phyloP scores from a whole-genome alignment of 2,888 invertebrate genomes.

The Acanthopleura granulata region DNA sequence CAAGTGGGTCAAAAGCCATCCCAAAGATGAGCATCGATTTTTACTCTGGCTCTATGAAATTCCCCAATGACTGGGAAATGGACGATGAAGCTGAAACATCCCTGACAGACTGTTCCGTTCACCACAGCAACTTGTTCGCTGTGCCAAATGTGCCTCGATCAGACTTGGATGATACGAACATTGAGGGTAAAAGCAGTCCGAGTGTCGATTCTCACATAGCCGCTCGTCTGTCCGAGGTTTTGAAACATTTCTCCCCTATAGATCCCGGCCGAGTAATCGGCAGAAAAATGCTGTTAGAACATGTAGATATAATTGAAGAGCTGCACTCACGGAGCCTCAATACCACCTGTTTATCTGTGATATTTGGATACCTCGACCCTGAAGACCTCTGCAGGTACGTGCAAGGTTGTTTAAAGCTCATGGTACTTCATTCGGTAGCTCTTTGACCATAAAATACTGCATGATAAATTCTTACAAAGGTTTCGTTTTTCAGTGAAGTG shows the following conservation, averaged over 20 bases:
- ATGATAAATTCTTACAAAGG: too few species aligned
- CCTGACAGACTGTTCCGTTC: not conserved
- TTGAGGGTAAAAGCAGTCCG: slow-evolving; percentile 12
- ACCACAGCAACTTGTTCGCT: not conserved
- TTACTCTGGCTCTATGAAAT: not conserved
- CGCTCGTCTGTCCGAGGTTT: slow-evolving; percentile 22
- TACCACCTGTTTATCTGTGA: slow-evolving; percentile 28
- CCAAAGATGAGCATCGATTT: not conserved
- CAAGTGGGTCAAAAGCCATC: not conserved
- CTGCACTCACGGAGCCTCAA: slow-evolving; percentile 37
- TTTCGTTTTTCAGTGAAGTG: too few species aligned
- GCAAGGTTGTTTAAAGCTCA: too few species aligned
- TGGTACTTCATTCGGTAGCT: too few species aligned
- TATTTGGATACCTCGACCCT: slow-evolving; percentile 38
- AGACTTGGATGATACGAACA: not conserved
- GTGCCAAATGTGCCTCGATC: not conserved
- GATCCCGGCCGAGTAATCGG: slow-evolving; percentile 51
- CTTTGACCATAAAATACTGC: too few species aligned
- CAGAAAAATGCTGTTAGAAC: slow-evolving; percentile 46
- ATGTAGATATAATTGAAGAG: slow-evolving; percentile 49
- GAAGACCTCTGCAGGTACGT: slow-evolving; percentile 48
- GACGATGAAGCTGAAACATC: not conserved
- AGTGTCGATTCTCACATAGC: not conserved
- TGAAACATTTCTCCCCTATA: slow-evolving; percentile 32
- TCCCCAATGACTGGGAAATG: not conserved